These are phyloP conservation scores for Venusia cambrica DNA, from an alignment of 2,888 invertebrate species.

Conservation along the genomic window DNA sequence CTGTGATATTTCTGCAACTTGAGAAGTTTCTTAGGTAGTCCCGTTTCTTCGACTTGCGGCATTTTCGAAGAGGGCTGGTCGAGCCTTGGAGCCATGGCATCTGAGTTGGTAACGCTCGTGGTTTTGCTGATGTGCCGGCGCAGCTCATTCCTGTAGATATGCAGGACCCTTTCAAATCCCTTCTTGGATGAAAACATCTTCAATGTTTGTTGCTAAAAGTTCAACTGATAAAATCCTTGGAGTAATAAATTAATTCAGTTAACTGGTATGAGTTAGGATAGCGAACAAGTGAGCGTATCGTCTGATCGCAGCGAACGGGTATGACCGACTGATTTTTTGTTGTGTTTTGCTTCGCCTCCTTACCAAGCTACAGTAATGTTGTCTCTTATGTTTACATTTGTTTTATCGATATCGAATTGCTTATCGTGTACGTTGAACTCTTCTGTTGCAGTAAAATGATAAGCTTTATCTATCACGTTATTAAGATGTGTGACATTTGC, in stretches of 20 bases:
- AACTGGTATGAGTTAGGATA: slow-evolving; percentile 28
- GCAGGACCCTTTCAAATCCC: slow-evolving; percentile 61
- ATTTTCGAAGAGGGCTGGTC: slow-evolving; percentile 58
- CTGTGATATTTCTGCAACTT: slow-evolving; percentile 81
- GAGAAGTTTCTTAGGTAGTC: slow-evolving; percentile 68
- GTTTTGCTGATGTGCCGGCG: slow-evolving; percentile 82
- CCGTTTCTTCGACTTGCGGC: slow-evolving; percentile 58
- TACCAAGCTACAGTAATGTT: slow-evolving; percentile 54
- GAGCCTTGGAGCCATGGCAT: slow-evolving; percentile 77
- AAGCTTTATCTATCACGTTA: slow-evolving; percentile 13
- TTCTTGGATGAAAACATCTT: slow-evolving; percentile 69
- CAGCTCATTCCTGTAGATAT: slow-evolving; percentile 67
- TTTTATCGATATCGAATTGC: slow-evolving; percentile 58
- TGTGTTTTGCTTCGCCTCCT: slow-evolving; percentile 67
- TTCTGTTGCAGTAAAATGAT: slow-evolving; percentile 13
- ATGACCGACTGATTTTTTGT: slow-evolving; percentile 75
- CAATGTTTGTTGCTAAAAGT: slow-evolving; percentile 19
- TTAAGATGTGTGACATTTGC: slow-evolving; percentile 6
- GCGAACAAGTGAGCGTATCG: slow-evolving; percentile 35
- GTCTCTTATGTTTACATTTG: slow-evolving; percentile 67
- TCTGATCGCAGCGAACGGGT: slow-evolving; percentile 50
- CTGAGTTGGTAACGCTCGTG: slow-evolving; percentile 81
- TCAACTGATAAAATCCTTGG: slow-evolving; percentile 17
- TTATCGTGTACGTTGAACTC: slow-evolving; percentile 28
- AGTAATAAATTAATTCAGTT: slow-evolving; percentile 36